Conservation (phyloP, 2,888 invertebrate species). For the Chorisops tibialis region DNA sequence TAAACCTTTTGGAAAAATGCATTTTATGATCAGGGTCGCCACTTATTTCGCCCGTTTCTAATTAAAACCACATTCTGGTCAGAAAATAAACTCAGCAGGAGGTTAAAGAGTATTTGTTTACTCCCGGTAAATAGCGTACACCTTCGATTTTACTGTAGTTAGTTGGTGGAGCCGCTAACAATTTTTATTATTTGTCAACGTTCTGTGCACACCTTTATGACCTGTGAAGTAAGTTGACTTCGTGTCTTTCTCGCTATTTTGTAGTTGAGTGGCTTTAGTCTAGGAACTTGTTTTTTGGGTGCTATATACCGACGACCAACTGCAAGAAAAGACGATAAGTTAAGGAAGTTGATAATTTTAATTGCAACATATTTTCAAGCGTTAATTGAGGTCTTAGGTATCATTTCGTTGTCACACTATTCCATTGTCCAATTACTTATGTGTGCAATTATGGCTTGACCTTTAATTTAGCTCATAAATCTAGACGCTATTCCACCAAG, state of each 20-base stretch:
- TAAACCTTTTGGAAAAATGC: background rate
- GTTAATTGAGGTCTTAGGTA: too few species aligned
- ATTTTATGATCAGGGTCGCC: background rate
- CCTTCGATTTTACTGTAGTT: background rate
- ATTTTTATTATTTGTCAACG: conserved; percentile 17
- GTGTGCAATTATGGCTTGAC: conserved; percentile 8
- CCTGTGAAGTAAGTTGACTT: too few species aligned
- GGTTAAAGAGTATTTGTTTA: conserved; percentile 7
- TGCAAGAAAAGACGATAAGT: too few species aligned
- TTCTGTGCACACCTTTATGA: background rate
- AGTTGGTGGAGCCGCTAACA: background rate
- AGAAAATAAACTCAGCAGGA: conserved; percentile 25
- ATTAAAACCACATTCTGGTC: conserved; percentile 25
- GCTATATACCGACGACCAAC: too few species aligned
- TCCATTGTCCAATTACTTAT: conserved; percentile 9
- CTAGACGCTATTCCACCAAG: conserved; percentile 1
- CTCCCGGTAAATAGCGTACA: background rate
- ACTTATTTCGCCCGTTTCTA: conserved; percentile 13
- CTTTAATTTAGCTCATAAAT: conserved; percentile 6
- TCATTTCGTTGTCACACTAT: conserved; percentile 3
- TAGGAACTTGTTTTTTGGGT: too few species aligned
- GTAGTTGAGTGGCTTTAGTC: too few species aligned
- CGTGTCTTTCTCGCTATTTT: too few species aligned
- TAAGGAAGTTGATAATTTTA: too few species aligned
- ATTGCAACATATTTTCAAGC: too few species aligned